Conservation (phyloP, 2,797 vertebrate genomes). For the Pangasius larnaudii region DNA sequence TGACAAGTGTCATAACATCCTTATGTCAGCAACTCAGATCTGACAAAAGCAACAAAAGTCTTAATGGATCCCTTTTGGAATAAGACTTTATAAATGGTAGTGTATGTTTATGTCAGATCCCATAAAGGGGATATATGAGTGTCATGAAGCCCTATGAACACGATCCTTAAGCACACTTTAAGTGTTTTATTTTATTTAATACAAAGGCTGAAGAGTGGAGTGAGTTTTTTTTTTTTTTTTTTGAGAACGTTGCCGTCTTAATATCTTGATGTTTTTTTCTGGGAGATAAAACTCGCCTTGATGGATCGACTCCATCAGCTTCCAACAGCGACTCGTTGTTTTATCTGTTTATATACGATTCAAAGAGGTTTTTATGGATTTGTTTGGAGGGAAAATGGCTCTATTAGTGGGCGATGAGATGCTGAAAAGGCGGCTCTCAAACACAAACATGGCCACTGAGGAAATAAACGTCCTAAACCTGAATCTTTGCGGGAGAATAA, state of each 20-base stretch:
- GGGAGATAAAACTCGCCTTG: slow-evolving; percentile 6
- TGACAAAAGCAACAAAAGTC: not conserved
- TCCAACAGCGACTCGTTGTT: not conserved
- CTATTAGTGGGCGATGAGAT: not conserved
- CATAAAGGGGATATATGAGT: not conserved
- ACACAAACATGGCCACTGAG: not conserved
- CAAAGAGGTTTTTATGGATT: not conserved
- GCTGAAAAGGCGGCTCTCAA: not conserved
- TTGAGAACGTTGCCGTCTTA: not conserved
- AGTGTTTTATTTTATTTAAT: not conserved
- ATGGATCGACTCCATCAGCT: slow-evolving; percentile 26
- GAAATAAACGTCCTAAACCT: not conserved
- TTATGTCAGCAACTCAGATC: not conserved
- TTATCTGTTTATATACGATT: slow-evolving; percentile 25
- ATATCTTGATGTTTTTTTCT: not conserved
- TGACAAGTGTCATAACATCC: not conserved
- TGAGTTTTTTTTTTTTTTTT: not conserved
- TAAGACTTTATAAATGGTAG: not conserved
- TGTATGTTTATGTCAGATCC: not conserved
- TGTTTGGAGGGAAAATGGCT: not conserved
- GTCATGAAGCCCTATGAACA: not conserved
- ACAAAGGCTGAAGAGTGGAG: not conserved
- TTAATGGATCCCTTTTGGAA: not conserved
- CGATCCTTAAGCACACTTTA: not conserved
- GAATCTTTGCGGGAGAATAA: not conserved